Conservation (phyloP, 2,888 invertebrate species). For the Leptodirus hochenwartii region DNA sequence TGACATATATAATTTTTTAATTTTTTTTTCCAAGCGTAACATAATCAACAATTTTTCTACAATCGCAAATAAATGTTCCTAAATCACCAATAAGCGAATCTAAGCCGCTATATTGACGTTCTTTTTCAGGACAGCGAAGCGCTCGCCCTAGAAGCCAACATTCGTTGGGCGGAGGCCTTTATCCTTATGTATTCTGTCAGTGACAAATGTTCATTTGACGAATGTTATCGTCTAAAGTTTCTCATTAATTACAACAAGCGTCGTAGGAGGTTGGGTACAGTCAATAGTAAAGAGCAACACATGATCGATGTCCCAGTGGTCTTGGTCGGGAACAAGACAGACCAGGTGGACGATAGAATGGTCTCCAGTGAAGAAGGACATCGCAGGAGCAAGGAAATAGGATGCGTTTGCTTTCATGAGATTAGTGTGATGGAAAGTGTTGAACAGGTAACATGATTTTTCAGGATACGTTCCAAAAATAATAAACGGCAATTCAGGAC, state of each 20-base stretch:
- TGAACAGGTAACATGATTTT: constrained; percentile 42
- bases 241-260: constrained; percentile 65
- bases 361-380: constrained; percentile 58
- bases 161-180: constrained; percentile 78
- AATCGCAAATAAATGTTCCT: too few species aligned
- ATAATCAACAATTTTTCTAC: too few species aligned
- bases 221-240: constrained; percentile 66
- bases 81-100: too few species aligned
- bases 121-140: constrained; percentile 44
- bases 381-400: constrained; percentile 55
- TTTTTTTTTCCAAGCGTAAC: too few species aligned
- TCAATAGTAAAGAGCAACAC: constrained; percentile 37
- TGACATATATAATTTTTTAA: too few species aligned
- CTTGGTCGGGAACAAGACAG: constrained; percentile 67
- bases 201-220: constrained; percentile 77
- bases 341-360: constrained; percentile 64
- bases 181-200: constrained; percentile 75
- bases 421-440: constrained; percentile 71
- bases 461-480: constrained; percentile 5
- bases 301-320: constrained; percentile 54
- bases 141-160: constrained; percentile 53
- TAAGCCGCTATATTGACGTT: too few species aligned
- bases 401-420: constrained; percentile 69
- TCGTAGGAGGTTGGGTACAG: constrained; percentile 43
- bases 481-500: too few species aligned